Evolutionary conservation across 2,113 vertebrate genomes (phyloP).

Genomic region (Nestor notabilis): DNA sequence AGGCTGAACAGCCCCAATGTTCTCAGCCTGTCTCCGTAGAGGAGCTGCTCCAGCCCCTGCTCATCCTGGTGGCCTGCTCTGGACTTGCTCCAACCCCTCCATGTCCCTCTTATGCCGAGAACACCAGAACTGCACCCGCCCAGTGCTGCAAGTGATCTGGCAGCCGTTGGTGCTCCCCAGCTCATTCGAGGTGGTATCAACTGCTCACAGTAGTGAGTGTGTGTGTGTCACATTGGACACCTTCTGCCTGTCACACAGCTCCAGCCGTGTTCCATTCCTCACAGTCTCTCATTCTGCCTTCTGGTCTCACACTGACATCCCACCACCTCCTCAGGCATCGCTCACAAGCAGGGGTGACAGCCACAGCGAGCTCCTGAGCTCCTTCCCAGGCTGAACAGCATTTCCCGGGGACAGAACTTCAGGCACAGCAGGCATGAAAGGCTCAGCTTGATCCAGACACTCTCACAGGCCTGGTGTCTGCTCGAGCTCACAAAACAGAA

Average conservation of each 20-base stretch:
- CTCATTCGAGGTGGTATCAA: neutral
- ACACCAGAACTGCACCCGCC: too few species aligned
- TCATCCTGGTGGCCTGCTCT: too few species aligned
- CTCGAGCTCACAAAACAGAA: neutral
- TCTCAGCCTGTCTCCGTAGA: too few species aligned
- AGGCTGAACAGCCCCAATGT: too few species aligned
- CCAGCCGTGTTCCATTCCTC: accelerated
- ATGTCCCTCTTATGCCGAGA: too few species aligned
- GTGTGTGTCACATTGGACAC: neutral
- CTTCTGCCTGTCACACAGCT: neutral
- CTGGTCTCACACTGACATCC: neutral
- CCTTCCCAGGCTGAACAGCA: neutral
- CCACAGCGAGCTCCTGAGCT: neutral
- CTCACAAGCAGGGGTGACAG: neutral
- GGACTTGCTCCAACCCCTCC: too few species aligned
- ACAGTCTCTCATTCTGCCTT: neutral
- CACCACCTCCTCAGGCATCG: neutral
- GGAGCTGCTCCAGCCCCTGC: too few species aligned
- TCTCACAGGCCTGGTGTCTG: neutral
- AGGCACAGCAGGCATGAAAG: neutral
- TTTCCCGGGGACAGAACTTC: neutral
- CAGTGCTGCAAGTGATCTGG: too few species aligned
- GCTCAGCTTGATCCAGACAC: neutral
- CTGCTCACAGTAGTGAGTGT: neutral
- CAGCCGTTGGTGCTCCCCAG: neutral